Base-by-base conservation (phyloP, 2,113 vertebrate species). In the Crotalus helleri region DNA sequence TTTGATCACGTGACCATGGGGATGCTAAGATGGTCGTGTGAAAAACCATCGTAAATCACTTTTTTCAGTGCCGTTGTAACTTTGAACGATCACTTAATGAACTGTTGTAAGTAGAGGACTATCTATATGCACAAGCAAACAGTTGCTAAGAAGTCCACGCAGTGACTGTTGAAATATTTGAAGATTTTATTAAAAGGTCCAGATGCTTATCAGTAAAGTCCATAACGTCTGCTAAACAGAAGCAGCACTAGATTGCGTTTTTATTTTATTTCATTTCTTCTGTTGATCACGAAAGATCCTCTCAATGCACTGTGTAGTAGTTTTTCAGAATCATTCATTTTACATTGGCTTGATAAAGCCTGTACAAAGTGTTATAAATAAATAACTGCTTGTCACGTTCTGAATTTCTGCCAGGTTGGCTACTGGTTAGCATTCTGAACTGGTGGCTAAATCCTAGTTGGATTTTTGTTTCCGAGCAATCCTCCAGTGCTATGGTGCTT, bases 401-500 rank as follows among this genome's bases (percentile, higher is more conserved):
- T 91, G 10, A 92, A 21, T 61, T 55, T 96, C 94, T 92, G 51
- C n/a, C 59, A 64, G 86, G 88, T 91, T 51, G 64, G 57, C 58
- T 94, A 49, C 19, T 69, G 91, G 90, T 92, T 93, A 1, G 11
- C 44, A 5, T 7, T 95, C 92, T 85, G 55, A 86, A 91, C 89
- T 58, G 59, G 46, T 5, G 0, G 0, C 90, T 94, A 92, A 90
- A 55, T 74, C 59, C 44, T 94, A 59, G 93, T 44, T 29, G 53
- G 33, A 39, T 2, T 81, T 94, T 90, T 95, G 94, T 94, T 96
- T 94, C 90, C 91, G 5, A 64, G 24, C 2, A 94, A 46, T 95
- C 81, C 89, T 94, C 12, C 92, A 91, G 87, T 96, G 96, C 95
- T 94, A 95, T 93, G 93, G 51, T 19, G 86, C 51, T 93, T 93